Conservation (phyloP, 2,113 vertebrate species). For the Ammodytes dubius region DNA sequence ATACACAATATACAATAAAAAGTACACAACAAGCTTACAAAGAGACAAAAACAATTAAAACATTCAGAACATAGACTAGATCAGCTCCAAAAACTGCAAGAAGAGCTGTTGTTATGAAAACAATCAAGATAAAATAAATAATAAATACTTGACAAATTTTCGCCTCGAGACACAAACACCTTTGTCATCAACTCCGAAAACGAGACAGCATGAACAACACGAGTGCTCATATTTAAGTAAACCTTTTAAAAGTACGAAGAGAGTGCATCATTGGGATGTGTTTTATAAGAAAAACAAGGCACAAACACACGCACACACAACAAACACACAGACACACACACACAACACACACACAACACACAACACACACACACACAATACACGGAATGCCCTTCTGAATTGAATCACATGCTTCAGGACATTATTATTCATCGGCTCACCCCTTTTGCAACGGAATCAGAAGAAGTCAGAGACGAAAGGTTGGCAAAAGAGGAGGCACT, state of each 20-base stretch:
- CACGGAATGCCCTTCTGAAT: background rate
- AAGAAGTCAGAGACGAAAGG: slow-evolving; percentile 14
- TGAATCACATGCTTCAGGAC: slow-evolving; percentile 13
- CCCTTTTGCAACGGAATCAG: background rate
- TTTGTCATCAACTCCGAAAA: no score
- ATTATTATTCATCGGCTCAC: slow-evolving; percentile 26
- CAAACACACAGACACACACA: background rate
- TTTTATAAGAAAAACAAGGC: slow-evolving; percentile 35
- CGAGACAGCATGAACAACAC: background rate
- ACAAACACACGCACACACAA: slow-evolving; percentile 14
- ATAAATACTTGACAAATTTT: background rate
- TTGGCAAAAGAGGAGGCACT: slow-evolving; percentile 13
- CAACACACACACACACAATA: background rate
- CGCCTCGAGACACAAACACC: background rate
- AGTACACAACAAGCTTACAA: no score
- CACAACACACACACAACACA: background rate
- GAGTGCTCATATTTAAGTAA: background rate
- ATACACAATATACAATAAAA: no score
- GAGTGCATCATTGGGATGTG: slow-evolving; percentile 17
- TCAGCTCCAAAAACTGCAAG: background rate
- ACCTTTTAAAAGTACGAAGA: background rate
- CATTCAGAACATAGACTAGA: background rate
- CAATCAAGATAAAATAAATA: background rate
- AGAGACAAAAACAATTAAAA: no score
- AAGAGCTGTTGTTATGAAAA: background rate